Base-by-base conservation (phyloP, 92 coral and sea anemone species). In the Epizoanthus fatuus region DNA sequence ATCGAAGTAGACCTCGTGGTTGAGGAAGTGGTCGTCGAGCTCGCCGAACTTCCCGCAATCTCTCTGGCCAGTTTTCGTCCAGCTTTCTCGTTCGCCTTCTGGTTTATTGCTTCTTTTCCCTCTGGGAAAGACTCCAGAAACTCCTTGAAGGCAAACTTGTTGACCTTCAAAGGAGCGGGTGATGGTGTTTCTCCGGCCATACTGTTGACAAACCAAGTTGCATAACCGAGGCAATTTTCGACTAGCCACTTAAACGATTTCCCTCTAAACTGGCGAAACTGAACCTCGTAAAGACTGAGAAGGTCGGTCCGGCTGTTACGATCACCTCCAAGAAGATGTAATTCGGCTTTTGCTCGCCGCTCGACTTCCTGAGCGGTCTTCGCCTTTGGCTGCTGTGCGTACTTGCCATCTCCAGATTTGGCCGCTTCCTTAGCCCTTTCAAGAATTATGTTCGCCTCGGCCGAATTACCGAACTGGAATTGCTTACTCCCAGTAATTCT, bases 181-280 rank as follows among this genome's bases (percentile, higher is more conserved):
- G 47, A 44, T 2, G 47, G 47, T 0, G 5, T 58, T 58, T 58
- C 64, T 58, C 64, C 32, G 12, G 64, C 64, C 22, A n/a, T n/a
- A n/a, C 64, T 58, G 64, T 58, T 58, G 32, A 22, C 65, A 14
- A 57, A 14, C 63, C 63, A 57, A 15, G 63, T 57, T 0, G 63
- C 19, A 58, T 58, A 58, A 0, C 63, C 63, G 5, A 58, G 63
- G 63, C 5, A 2, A n/a, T 56, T 63, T 8, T 63, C 68, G 2
- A 63, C 68, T 32, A 63, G 68, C n/a, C 68, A 63, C 4, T 25
- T 63, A 42, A 63, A 63, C 3, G 42, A 63, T 63, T 63, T 63
- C 40, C 68, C 68, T 20, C 15, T 9, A 25, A 63, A 63, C 68
- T 63, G 14, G 17, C 68, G 42, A 22, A 63, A 25, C 68, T 63